Evolutionary conservation across 1,140 invertebrate species (phyloP).

Genomic region (Bombus affinis): DNA sequence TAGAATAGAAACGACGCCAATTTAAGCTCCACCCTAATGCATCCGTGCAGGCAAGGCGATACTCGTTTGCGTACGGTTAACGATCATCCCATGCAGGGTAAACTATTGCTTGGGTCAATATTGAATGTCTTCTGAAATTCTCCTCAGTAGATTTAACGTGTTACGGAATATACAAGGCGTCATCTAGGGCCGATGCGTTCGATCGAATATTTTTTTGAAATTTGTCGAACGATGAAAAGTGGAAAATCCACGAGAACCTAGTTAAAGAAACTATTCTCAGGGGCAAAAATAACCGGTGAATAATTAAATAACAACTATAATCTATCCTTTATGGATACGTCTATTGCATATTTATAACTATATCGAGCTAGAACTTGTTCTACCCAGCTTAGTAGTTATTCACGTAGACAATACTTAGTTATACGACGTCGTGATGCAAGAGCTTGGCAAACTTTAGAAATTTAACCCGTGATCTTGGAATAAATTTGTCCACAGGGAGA

Average conservation of each 20-base stretch:
- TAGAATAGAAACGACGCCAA: constrained; percentile 57
- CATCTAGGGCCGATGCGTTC: neutral
- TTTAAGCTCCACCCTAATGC: constrained; percentile 51
- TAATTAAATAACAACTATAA: neutral
- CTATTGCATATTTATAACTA: neutral
- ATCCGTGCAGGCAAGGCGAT: constrained; percentile 29
- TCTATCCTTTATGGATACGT: neutral
- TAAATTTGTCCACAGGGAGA: constrained; percentile 38
- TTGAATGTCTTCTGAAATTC: constrained; percentile 53
- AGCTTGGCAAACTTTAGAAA: constrained; percentile 27
- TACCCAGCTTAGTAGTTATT: constrained; percentile 14
- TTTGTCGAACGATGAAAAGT: neutral
- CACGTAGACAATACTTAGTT: constrained; percentile 53
- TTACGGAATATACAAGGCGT: too few species aligned
- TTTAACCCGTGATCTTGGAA: constrained; percentile 38
- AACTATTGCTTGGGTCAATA: constrained; percentile 58
- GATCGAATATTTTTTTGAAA: neutral
- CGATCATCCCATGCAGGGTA: constrained; percentile 33
- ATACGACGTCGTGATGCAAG: constrained; percentile 43
- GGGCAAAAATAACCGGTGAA: neutral
- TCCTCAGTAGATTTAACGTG: constrained; percentile 16
- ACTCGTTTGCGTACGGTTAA: constrained; percentile 26
- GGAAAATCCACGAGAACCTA: too few species aligned
- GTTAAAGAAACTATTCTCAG: neutral
- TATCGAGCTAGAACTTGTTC: constrained; percentile 15